phyloP scores from a whole-genome alignment of 1,140 invertebrate genomes.

The Kradibia gibbosae region DNA sequence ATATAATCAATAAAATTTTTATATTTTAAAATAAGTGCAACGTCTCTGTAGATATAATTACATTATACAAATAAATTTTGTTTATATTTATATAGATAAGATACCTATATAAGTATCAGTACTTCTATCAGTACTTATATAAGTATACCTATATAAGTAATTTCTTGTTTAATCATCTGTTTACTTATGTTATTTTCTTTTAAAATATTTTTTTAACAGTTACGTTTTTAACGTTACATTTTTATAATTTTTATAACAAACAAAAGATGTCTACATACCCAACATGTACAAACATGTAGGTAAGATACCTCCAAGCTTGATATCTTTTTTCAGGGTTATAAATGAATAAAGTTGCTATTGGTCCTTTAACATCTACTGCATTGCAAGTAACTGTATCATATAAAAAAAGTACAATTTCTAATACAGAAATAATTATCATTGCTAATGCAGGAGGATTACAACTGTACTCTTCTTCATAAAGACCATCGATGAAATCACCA shows the following conservation, averaged over 20 bases:
- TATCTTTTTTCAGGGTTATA: constrained; percentile 91
- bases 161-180: too few species aligned
- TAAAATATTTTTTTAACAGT: too few species aligned
- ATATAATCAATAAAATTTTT: too few species aligned
- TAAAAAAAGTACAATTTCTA: constrained; percentile 81
- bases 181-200: too few species aligned
- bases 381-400: constrained; percentile 74
- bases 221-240: neutral
- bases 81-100: neutral
- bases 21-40: too few species aligned
- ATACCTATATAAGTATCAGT: too few species aligned
- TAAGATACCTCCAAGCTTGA: constrained; percentile 93
- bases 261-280: constrained; percentile 79
- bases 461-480: constrained; percentile 89
- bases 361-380: constrained; percentile 74
- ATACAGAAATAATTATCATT: constrained; percentile 84
- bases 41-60: too few species aligned
- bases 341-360: constrained; percentile 84
- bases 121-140: too few species aligned
- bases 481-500: constrained; percentile 78
- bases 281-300: constrained; percentile 98
- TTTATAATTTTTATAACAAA: neutral
- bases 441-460: constrained; percentile 89
- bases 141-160: too few species aligned
- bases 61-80: neutral